A percentile compares a stretch with the other conserved stretches of the same genome.
phyloP scores from a whole-genome alignment of 2,113 vertebrate species.

The mouse (Mus musculus) region GRCm39 chr16:96523501-96524000 shows the following conservation, averaged over 20 bases:
- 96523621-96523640: background rate
- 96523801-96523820: background rate
- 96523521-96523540: background rate
- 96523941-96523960: background rate
- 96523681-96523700: background rate
- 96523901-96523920: too few relatives aligned
- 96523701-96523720: background rate
- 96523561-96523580: background rate
- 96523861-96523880: background rate
- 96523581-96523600: background rate
- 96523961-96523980: accelerated
- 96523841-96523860: background rate
- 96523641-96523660: background rate
- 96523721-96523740: background rate
- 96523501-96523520: background rate
- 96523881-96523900: background rate
- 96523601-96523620: background rate
- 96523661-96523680: background rate
- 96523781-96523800: background rate
- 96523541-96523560: background rate
- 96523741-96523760: background rate
- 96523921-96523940: accelerated
- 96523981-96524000: background rate
- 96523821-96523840: background rate
- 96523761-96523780: background rate